Evolutionary conservation across 2,797 vertebrate genomes (phyloP).

Genomic region (Megalops cyprinoides): DNA sequence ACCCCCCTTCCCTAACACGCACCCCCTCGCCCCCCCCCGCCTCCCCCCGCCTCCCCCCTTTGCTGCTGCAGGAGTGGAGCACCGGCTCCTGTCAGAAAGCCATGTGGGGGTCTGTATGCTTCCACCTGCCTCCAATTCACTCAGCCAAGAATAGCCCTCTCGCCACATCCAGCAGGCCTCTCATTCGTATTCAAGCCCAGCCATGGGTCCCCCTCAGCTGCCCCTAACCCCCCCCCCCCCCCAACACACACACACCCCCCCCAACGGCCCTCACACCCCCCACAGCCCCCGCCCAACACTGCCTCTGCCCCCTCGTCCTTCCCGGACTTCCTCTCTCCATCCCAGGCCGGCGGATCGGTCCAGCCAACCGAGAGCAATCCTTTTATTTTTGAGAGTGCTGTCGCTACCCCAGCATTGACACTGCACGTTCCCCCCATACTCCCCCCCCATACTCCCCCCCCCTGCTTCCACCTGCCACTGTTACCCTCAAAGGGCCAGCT

Average conservation of each 20-base stretch:
- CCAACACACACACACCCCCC: too few relatives aligned
- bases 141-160: slow-evolving; percentile 28
- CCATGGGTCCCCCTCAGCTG: slow-evolving; percentile 72
- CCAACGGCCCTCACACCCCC: slow-evolving; percentile 54
- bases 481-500: not conserved
- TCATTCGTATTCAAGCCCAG: slow-evolving; percentile 73
- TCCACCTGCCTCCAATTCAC: slow-evolving; percentile 39
- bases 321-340: slow-evolving; percentile 42
- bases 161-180: slow-evolving; percentile 63
- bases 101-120: slow-evolving; percentile 70
- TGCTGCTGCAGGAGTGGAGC: slow-evolving; percentile 69
- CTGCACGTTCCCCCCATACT: not conserved
- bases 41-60: slow-evolving; percentile 55
- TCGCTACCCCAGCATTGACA: not conserved
- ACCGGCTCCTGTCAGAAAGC: slow-evolving; percentile 72
- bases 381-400: slow-evolving; percentile 15
- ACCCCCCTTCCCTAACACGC: slow-evolving; percentile 68
- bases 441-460: too few relatives aligned
- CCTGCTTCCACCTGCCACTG: not conserved
- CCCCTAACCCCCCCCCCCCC: slow-evolving; percentile 58
- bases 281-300: slow-evolving; percentile 22
- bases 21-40: slow-evolving; percentile 66
- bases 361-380: not conserved
- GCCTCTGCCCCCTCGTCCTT: slow-evolving; percentile 57
- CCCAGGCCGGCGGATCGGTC: slow-evolving; percentile 25